Conservation (phyloP, 2,888 invertebrate genomes). For the Andrena chrysosceles region DNA sequence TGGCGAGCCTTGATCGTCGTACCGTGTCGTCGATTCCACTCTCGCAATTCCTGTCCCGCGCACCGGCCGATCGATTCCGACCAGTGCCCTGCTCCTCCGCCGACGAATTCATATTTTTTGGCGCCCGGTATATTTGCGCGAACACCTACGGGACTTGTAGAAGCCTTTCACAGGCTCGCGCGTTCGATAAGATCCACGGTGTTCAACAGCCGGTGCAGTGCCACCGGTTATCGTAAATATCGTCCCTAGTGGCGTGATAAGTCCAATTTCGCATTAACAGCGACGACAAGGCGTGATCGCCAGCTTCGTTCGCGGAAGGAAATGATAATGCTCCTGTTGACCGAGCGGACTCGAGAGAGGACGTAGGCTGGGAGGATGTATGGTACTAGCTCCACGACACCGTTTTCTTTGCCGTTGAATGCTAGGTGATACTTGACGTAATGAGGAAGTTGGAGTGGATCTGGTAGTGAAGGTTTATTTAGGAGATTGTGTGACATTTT, state of each 20-base stretch:
- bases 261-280: constrained; percentile 55
- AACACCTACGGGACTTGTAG: neutral
- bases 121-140: constrained; percentile 32
- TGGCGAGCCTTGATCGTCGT: neutral
- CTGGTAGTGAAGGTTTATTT: too few relatives aligned
- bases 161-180: neutral
- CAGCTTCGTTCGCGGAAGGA: constrained; percentile 18
- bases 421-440: too few relatives aligned
- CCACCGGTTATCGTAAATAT: constrained; percentile 57
- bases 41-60: neutral
- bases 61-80: constrained; percentile 19
- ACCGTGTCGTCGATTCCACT: neutral
- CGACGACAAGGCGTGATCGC: constrained; percentile 6
- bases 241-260: constrained; percentile 54
- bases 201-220: constrained; percentile 30
- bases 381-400: too few relatives aligned
- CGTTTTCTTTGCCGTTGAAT: too few relatives aligned
- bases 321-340: constrained; percentile 13
- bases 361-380: neutral
- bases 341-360: neutral
- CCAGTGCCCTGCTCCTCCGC: neutral
- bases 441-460: too few relatives aligned
- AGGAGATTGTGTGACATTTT: too few relatives aligned
- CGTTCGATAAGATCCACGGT: constrained; percentile 34
- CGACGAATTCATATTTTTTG: constrained; percentile 37